These are phyloP conservation scores for Pseudomyrmex cubaensis DNA, from an alignment of 1,140 invertebrate genomes.

Conservation along the genomic window DNA sequence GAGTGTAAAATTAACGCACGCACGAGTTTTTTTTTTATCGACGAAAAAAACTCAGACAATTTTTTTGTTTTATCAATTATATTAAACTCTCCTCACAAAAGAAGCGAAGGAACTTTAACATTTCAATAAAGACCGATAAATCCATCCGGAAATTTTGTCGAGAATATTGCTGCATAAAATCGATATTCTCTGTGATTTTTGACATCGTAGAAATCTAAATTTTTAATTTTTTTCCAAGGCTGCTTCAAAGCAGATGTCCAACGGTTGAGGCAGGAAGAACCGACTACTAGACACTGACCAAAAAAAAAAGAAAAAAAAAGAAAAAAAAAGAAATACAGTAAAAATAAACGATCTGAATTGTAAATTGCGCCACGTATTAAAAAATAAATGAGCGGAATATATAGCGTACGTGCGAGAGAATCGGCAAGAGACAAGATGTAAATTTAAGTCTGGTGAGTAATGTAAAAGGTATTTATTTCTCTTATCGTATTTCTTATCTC, in stretches of 20 bases:
- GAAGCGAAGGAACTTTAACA: too few relatives aligned
- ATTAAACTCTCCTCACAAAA: too few relatives aligned
- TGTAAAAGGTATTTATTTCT: conserved; percentile 1
- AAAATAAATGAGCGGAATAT: neutral
- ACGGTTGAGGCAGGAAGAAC: neutral
- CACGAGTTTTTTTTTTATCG: too few relatives aligned
- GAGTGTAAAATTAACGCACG: too few relatives aligned
- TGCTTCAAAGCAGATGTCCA: neutral
- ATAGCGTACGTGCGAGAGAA: neutral
- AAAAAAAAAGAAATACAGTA: neutral
- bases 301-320: neutral
- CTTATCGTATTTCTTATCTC: conserved; percentile 14
- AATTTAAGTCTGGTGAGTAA: conserved; percentile 36
- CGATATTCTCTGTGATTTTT: neutral
- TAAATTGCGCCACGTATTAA: neutral
- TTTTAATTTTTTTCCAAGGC: conserved; percentile 22
- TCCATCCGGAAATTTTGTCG: neutral
- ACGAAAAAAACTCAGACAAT: too few relatives aligned
- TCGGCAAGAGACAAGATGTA: neutral
- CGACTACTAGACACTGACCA: neutral
- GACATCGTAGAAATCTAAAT: conserved; percentile 32
- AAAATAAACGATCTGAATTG: neutral
- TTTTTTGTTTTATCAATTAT: too few relatives aligned
- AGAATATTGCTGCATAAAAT: neutral
- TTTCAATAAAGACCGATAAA: neutral